Conservation (phyloP, 2,113 vertebrate genomes). For the Psettodes erumei region DNA sequence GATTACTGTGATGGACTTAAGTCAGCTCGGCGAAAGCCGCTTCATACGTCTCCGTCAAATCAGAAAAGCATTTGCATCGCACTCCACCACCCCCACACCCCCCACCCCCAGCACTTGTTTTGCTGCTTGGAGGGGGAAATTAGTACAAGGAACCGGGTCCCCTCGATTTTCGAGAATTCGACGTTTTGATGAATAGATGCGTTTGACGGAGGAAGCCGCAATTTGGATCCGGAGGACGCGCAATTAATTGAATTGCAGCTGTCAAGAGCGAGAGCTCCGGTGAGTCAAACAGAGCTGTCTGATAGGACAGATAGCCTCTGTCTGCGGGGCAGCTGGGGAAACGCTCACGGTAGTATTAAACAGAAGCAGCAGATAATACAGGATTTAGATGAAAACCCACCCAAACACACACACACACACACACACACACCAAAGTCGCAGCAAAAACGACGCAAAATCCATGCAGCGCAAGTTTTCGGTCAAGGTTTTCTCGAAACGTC, state of each 20-base stretch:
- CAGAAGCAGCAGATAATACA: conserved; percentile 35
- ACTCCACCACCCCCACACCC: too few relatives aligned
- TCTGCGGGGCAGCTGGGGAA: conserved; percentile 23
- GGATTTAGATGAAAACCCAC: conserved; percentile 46
- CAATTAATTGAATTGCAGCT: conserved; percentile 60
- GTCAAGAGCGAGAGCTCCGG: conserved; percentile 39
- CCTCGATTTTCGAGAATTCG: conserved; percentile 26
- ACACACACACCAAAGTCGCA: not conserved
- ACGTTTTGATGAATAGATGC: conserved; percentile 65
- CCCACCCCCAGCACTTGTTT: conserved; percentile 43
- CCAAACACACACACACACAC: too few relatives aligned
- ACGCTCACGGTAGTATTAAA: conserved; percentile 34
- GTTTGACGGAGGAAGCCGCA: conserved; percentile 32
- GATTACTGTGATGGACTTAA: conserved; percentile 69
- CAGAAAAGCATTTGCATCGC: conserved; percentile 59
- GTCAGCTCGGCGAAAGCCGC: conserved; percentile 50
- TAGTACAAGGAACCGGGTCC: not conserved
- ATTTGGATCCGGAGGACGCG: conserved; percentile 42
- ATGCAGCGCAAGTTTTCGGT: conserved; percentile 25
- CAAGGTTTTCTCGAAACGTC: conserved; percentile 42
- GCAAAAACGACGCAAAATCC: not conserved
- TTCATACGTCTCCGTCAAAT: conserved; percentile 53
- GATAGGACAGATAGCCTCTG: conserved; percentile 49
- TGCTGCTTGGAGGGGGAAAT: conserved; percentile 39
- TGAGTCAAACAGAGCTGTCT: conserved; percentile 48